phyloP scores from a whole-genome alignment of 2,888 invertebrate species.

The Bunonema sp. region DNA sequence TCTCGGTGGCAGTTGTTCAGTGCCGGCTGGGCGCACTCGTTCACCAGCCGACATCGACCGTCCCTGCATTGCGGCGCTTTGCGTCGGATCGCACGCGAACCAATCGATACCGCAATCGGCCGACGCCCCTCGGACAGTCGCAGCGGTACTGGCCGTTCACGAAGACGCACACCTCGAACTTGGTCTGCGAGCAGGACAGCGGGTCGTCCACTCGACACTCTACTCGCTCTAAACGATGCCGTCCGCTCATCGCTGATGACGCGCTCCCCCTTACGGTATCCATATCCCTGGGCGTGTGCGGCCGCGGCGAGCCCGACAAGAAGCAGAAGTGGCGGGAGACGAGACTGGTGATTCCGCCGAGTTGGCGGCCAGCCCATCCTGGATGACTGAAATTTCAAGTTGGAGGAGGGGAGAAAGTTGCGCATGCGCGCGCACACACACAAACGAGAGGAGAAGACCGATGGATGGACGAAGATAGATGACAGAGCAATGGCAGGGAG shows the following conservation, averaged over 20 bases:
- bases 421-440: neutral
- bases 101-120: conserved; percentile 3
- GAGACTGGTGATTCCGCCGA: neutral
- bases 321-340: neutral
- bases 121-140: conserved; percentile 22
- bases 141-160: conserved; percentile 30
- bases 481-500: no score
- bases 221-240: no score
- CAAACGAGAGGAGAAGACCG: conserved; percentile 8
- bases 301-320: conserved; percentile 12
- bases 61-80: conserved; percentile 14
- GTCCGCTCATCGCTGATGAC: no score
- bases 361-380: neutral
- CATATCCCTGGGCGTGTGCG: no score
- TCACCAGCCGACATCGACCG: conserved; percentile 22
- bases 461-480: neutral
- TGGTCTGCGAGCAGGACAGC: conserved; percentile 24
- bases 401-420: neutral
- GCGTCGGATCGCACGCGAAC: conserved; percentile 3
- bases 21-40: conserved; percentile 24
- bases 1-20: conserved; percentile 24
- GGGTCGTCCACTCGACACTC: conserved; percentile 39
- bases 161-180: conserved; percentile 34
- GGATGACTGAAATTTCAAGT: neutral
- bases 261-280: no score